A percentile compares a stretch with the other conserved stretches of the same genome.
Conservation (phyloP, 2,797 vertebrate genomes). For the Pangasius larnaudii region DNA sequence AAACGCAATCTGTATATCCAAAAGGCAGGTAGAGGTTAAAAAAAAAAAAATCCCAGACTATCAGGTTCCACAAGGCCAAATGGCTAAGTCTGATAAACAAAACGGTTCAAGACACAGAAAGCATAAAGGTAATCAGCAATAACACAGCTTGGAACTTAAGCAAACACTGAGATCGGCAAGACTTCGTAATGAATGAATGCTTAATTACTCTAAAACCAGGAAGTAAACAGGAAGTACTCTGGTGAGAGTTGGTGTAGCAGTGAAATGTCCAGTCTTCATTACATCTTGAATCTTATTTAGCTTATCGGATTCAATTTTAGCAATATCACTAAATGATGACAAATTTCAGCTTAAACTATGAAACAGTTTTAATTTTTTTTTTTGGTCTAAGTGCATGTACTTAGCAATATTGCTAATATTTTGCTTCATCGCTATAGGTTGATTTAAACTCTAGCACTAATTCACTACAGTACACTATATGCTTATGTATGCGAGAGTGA, state of each 20-base stretch:
- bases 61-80: background rate
- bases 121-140: background rate
- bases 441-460: background rate
- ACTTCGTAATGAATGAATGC: background rate
- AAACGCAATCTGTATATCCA: background rate
- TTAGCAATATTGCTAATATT: conserved; percentile 20
- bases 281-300: background rate
- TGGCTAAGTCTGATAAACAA: background rate
- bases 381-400: conserved; percentile 16
- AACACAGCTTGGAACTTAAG: background rate
- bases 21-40: background rate
- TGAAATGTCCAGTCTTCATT: background rate
- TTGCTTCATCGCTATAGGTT: conserved; percentile 7
- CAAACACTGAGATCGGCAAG: background rate
- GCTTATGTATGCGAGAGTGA: background rate
- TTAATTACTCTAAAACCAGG: background rate
- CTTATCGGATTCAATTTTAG: background rate
- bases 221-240: background rate
- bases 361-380: background rate
- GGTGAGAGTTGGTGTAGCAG: background rate
- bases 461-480: background rate
- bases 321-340: background rate
- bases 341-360: background rate
- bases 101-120: background rate
- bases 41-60: background rate